These are phyloP conservation scores for Dipodomys merriami DNA, from an alignment of 2,113 vertebrate genomes.

Conservation along the genomic window DNA sequence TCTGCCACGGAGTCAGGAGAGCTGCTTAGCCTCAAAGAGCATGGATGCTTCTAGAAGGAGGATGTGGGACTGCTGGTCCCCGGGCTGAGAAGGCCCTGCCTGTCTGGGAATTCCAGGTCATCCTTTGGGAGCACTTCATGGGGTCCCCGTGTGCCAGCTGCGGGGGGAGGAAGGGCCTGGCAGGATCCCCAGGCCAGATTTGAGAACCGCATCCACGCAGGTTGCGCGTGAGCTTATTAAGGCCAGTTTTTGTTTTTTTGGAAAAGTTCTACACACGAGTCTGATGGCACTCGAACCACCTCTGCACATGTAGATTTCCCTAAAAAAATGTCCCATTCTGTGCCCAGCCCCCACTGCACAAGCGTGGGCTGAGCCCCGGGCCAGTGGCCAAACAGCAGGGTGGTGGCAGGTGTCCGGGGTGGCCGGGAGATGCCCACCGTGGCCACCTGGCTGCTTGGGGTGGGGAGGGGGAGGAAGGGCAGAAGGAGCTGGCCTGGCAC, in stretches of 20 bases:
- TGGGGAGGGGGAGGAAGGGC: not conserved
- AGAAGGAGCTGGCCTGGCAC: not conserved
- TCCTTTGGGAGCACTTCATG: not conserved
- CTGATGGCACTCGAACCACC: conserved; percentile 70
- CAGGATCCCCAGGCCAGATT: not conserved
- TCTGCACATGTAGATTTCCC: conserved; percentile 69
- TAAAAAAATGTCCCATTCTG: conserved; percentile 19
- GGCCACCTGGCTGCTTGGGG: not conserved
- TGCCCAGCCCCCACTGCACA: not conserved
- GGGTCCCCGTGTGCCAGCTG: not conserved
- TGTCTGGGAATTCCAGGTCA: not conserved
- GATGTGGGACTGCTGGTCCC: not conserved
- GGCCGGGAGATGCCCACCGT: not conserved
- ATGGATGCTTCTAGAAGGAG: conserved; percentile 36
- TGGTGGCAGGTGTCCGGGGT: fast-evolving
- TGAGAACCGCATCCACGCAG: conserved; percentile 59
- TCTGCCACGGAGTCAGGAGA: not conserved
- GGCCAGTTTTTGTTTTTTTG: conserved; percentile 80
- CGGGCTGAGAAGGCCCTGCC: not conserved
- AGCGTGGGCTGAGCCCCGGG: not conserved
- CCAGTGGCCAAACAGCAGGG: not conserved
- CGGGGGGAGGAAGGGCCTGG: not conserved
- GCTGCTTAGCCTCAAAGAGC: not conserved
- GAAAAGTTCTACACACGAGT: conserved; percentile 78
- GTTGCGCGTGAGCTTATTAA: conserved; percentile 78